Base-by-base conservation (phyloP, 2,888 invertebrate species). In the Taphrorychus bicolor region DNA sequence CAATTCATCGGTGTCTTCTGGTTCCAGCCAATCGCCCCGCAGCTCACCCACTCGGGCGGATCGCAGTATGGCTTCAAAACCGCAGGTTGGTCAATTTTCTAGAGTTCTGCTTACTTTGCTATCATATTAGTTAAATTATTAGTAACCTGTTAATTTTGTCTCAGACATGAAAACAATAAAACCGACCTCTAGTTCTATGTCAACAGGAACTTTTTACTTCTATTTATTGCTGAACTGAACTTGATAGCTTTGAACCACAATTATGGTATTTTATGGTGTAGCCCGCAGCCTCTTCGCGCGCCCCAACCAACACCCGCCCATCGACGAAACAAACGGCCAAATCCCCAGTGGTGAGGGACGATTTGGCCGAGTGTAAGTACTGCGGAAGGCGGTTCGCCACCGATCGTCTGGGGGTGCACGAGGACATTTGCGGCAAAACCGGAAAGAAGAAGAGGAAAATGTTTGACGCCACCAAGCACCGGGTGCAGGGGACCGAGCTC, bases 401-500 rank as follows among this genome's bases (percentile, higher is more conserved):
- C 16, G 97, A 97, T 78, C 87, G 97, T 1, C 84, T 96, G 58
- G 84, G 82, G 4, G 91, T 91, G 74, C 98, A 98, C 82, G 89
- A 94, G 81, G 86, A 88, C 22, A 93, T 97, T 71, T 98, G 98
- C 82, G 83, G 87, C 73, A 94, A 92, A 79, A 87, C 93, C 0
- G 84, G 87, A 52, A 83, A 85, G 66, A 94, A 94, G 82, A 94
- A 94, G 79, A 86, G 97, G 72, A 98, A 95, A 84, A 88, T 91
- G 0, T 98, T 96, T 80, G 98, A 98, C 82, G 91, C 92, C 1
- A 88, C 93, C 48, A 95, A 94, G 78, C 95, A 95, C 82, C 85
- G 98, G n/a, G 89, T 94, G 0, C 84, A 88, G 82, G 97, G 97
- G 19, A 97, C 97, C 0, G 97, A 97, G 76, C 88, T 93, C 24